A percentile compares a stretch with the other conserved stretches of the same genome.
Conservation (phyloP, 2,888 invertebrate genomes). For the Empis stercorea region DNA sequence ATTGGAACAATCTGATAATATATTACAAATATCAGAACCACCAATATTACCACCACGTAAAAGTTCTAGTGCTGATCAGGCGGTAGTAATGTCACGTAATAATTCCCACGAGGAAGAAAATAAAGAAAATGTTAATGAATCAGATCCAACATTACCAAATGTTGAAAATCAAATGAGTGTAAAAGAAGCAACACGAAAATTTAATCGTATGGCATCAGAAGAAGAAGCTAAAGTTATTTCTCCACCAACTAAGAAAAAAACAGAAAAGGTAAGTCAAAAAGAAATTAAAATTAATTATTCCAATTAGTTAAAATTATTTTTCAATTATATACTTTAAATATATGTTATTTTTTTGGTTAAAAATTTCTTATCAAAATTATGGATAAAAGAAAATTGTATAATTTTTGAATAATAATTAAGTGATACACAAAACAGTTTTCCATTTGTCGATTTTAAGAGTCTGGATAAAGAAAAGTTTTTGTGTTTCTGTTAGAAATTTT, state of each 20-base stretch:
- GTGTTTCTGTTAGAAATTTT: too few relatives aligned
- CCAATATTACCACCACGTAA: conserved; percentile 44
- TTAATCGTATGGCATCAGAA: conserved; percentile 83
- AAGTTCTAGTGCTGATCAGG: conserved; percentile 22
- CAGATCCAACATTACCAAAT: conserved; percentile 6
- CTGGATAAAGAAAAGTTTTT: too few relatives aligned
- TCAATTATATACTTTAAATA: too few relatives aligned
- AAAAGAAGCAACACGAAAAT: conserved; percentile 83
- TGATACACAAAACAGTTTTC: too few relatives aligned
- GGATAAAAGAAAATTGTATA: too few relatives aligned
- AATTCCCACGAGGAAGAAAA: conserved; percentile 34
- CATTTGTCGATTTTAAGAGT: too few relatives aligned
- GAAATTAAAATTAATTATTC: neutral
- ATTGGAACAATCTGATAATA: conserved; percentile 13
- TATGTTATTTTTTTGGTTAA: too few relatives aligned
- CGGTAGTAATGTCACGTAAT: conserved; percentile 23
- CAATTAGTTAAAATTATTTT: too few relatives aligned
- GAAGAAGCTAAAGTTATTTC: conserved; percentile 46
- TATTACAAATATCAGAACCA: conserved; percentile 21
- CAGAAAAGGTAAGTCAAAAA: conserved; percentile 32
- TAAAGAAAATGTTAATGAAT: conserved; percentile 27
- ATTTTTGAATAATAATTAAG: too few relatives aligned
- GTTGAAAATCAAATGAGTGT: conserved; percentile 66
- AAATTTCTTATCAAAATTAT: too few relatives aligned
- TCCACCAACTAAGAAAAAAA: conserved; percentile 40